Base-by-base conservation (phyloP, 2,888 invertebrate genomes). In the Cephus nigrinus region DNA sequence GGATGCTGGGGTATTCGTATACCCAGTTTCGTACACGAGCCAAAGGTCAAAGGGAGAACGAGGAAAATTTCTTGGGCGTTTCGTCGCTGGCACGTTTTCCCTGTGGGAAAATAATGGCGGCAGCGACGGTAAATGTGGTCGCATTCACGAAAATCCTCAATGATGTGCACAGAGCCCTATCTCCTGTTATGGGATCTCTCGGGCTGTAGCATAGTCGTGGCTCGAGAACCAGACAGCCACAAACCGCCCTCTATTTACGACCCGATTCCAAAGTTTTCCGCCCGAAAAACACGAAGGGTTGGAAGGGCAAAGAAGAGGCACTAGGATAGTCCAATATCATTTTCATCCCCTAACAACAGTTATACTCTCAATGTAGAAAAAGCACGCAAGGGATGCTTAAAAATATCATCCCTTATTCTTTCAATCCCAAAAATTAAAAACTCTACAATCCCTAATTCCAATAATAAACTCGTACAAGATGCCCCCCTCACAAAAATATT, bases 161-260 rank as follows among this genome's bases (percentile, higher is more conserved):
- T 80, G 80, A 82, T 78, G 78, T 82, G 79, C 78, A 76, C 75
- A 77, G 76, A 81, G 81, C 77, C 76, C 75, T 78, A 76, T 79
- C 79, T 76, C 78, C 74, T 79, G 81, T 79, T 75, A 78, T 78
- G 76, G 79, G 80, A 81, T 80, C 80, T 79, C 15, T 15, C 40
- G 75, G 35, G 55, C 73, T 77, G 40, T 77, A 79, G 76, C 79
- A 78, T 79, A 79, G 80, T 77, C 76, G 35, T 73, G 79, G 78
- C 80, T 79, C 78, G 74, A 75, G 76, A 74, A 40, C 79, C 80
- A 79, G 82, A 81, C 84, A 83, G 79, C 79, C 80, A 82, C 81
- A 83, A 83, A 83, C 82, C 77, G 81, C 80, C 55, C 76, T 32
- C 78, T 78, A 82, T 82, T 82, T 83, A 81, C 79, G 35, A 78